Base-by-base conservation (phyloP, 2,797 vertebrate species). In the Alosa sapidissima region DNA sequence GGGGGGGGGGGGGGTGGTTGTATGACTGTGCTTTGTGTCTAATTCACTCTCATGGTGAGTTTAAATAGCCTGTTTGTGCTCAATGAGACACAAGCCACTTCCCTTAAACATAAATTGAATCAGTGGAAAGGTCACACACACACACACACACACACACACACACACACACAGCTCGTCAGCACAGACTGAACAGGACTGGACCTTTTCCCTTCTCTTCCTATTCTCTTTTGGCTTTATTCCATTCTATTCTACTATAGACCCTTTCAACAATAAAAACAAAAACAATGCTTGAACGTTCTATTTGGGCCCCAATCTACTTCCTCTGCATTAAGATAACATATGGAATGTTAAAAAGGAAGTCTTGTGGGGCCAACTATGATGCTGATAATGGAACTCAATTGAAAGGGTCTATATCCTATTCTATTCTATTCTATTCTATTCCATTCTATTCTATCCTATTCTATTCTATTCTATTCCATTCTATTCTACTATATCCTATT, bases 61-160 rank as follows among this genome's bases (percentile, higher is more conserved):
- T 33, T 65, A 65, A 65, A 65, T 65, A 33, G 62, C 24, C 62
- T 65, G 62, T 11, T 65, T 65, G 62, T 11, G 62, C 84, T 84
- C 81, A 82, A 75, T 82, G 82, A 85, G 47, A 75, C 58, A 45
- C 84, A 55, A 84, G 75, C 62, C 52, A 60, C 86, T 65, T 81
- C 81, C 75, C 81, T 49, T 65, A 83, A 82, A 84, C 62, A 81
- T 58, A 86, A 86, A 86, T 86, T 84, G 81, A 84, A 78, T 62
- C 60, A 81, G n/a, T 82, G 11, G 41, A 82, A 86, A 86, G 86
- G 86, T 86, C 62, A 65, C 24, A 33, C 65, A 68, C 24, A 10
- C 65, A 72, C 65, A n/a, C 10, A n/a, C 21, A 62, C 60, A 65
- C 60, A 62, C 60, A 62, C 83, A 86, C 60, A 65, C 49, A 41